phyloP scores from a whole-genome alignment of 2,888 invertebrate genomes.

The Zaprionus lineosus region DNA sequence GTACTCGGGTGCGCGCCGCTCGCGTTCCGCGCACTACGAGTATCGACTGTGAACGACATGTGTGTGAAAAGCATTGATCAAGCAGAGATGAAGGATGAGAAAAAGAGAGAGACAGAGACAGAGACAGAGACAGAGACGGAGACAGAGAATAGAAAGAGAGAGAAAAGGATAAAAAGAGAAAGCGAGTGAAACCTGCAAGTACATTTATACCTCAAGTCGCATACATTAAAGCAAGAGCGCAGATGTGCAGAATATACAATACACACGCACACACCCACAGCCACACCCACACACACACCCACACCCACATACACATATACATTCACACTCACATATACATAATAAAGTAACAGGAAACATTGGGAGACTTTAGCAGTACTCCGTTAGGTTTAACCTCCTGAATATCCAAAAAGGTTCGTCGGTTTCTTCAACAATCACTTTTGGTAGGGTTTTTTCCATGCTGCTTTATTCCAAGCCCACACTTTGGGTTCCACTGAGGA shows the following conservation, averaged over 20 bases:
- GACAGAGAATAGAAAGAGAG: slow-evolving; percentile 1
- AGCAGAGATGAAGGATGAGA: background rate
- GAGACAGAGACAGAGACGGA: background rate
- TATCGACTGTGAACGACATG: slow-evolving; percentile 76
- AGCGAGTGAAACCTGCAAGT: slow-evolving; percentile 9
- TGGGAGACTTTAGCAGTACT: too few relatives aligned
- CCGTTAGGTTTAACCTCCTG: too few relatives aligned
- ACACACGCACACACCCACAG: background rate
- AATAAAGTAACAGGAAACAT: too few relatives aligned
- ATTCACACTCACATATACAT: too few relatives aligned
- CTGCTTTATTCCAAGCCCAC: too few relatives aligned
- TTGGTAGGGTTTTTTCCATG: too few relatives aligned
- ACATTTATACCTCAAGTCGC: slow-evolving; percentile 50
- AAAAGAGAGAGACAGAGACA: background rate
- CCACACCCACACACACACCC: too few relatives aligned
- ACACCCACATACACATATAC: too few relatives aligned
- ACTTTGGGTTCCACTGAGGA: too few relatives aligned
- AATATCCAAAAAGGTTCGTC: too few relatives aligned
- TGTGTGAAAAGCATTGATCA: background rate
- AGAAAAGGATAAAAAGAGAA: slow-evolving; percentile 6
- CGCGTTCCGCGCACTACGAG: slow-evolving; percentile 82
- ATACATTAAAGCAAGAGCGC: slow-evolving; percentile 21
- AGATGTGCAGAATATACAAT: background rate
- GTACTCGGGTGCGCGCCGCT: slow-evolving; percentile 82
- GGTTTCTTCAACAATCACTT: too few relatives aligned